Percentiles rank a stretch among this genome's conserved stretches.
Conservation (phyloP, 2,113 vertebrate genomes). For the Corythornis madagascariensis region DNA sequence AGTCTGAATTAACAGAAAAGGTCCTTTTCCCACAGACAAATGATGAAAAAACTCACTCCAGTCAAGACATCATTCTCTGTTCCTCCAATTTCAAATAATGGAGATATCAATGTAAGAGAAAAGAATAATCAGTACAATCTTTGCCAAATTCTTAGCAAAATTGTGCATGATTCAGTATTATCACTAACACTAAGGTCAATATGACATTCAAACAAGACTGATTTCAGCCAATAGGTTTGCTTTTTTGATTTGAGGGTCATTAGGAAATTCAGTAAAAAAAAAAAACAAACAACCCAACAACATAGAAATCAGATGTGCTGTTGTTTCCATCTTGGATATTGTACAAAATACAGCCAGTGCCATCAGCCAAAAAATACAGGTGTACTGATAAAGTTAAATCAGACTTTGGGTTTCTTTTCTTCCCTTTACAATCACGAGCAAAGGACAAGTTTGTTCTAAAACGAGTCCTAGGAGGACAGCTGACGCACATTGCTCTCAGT, state of each 20-base stretch:
- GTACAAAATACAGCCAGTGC: not conserved
- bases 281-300: not conserved
- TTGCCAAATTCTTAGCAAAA: slow-evolving; percentile 7
- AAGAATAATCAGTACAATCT: not conserved
- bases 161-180: not conserved
- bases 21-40: not conserved
- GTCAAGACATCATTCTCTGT: not conserved
- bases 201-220: not conserved
- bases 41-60: not conserved
- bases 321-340: not conserved
- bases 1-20: not conserved
- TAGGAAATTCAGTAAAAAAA: not conserved
- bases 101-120: not conserved
- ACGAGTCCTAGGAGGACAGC: not conserved
- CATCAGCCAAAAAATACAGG: not conserved
- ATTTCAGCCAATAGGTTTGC: not conserved
- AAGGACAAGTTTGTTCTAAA: not conserved
- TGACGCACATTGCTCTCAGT: not conserved
- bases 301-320: not conserved
- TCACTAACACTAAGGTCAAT: not conserved
- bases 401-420: not conserved
- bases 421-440: not conserved
- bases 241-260: not conserved
- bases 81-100: not conserved
- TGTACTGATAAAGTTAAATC: not conserved